These are phyloP conservation scores for Ceratoteleas bidentatus DNA, from an alignment of 1,140 invertebrate species.

Conservation along the genomic window DNA sequence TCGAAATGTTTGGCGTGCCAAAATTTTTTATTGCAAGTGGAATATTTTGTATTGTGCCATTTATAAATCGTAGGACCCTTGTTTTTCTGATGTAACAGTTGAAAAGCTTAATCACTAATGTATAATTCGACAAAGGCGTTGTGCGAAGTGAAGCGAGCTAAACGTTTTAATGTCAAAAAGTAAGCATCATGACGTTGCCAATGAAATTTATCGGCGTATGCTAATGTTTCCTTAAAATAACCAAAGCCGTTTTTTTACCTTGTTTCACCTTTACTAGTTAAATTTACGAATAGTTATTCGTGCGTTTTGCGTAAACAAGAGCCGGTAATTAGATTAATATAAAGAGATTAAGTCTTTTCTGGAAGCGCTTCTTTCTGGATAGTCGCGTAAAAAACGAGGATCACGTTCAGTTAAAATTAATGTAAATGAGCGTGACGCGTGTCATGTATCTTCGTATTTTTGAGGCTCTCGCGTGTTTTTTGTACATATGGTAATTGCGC, in stretches of 20 bases:
- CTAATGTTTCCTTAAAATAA: slow-evolving; percentile 30
- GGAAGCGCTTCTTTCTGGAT: background rate
- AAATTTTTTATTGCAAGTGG: background rate
- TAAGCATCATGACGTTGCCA: slow-evolving; percentile 3
- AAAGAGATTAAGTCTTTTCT: slow-evolving; percentile 7
- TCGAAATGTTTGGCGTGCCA: too few species aligned
- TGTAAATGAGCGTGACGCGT: background rate
- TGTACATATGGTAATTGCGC: slow-evolving; percentile 26
- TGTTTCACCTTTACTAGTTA: slow-evolving; percentile 31
- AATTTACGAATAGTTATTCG: slow-evolving; percentile 18
- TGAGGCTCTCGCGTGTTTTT: slow-evolving; percentile 18
- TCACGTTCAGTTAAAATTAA: background rate
- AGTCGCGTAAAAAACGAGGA: background rate
- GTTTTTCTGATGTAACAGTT: slow-evolving; percentile 15
- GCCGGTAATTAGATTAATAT: slow-evolving; percentile 10
- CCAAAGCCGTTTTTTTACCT: slow-evolving; percentile 37
- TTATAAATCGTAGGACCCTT: slow-evolving; percentile 14
- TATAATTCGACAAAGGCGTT: slow-evolving; percentile 11
- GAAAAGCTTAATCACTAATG: slow-evolving; percentile 2
- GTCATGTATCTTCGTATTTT: slow-evolving; percentile 14
- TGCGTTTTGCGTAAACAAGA: background rate
- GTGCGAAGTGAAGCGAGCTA: slow-evolving; percentile 27
- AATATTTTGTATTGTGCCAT: slow-evolving; percentile 9
- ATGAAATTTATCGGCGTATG: slow-evolving; percentile 24
- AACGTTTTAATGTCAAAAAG: slow-evolving; percentile 26